phyloP scores from a whole-genome alignment of 2,797 vertebrate species.

The Bradypodion ventrale region DNA sequence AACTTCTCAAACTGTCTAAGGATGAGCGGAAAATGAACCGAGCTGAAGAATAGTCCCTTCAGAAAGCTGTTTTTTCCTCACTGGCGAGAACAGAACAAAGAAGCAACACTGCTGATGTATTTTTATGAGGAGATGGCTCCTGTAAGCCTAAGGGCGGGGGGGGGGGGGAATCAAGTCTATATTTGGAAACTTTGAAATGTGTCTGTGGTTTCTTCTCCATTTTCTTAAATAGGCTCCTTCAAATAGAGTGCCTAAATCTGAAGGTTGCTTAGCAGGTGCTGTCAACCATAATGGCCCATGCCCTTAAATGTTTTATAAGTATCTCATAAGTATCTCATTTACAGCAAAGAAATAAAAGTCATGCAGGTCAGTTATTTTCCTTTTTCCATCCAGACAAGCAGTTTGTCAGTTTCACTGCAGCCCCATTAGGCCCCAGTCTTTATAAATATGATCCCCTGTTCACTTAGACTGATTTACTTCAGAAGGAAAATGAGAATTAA shows the following conservation, averaged over 20 bases:
- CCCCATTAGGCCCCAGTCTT: neutral
- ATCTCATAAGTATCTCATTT: constrained; percentile 26
- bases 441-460: neutral
- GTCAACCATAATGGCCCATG: neutral
- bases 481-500: neutral
- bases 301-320: constrained; percentile 25
- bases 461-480: neutral
- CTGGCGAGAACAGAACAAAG: constrained; percentile 18
- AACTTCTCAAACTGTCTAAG: neutral
- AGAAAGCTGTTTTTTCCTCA: neutral
- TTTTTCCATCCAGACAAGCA: neutral
- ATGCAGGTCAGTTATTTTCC: constrained; percentile 4
- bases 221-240: neutral
- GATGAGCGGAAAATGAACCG: neutral
- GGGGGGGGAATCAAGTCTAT: constrained; percentile 13
- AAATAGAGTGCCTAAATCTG: constrained; percentile 23
- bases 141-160: neutral
- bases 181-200: constrained; percentile 21
- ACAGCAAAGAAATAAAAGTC: constrained; percentile 14
- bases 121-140: constrained; percentile 5
- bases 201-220: neutral
- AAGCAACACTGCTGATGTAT: constrained; percentile 6
- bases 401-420: neutral
- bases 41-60: neutral
- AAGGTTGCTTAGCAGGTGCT: constrained; percentile 18